These are phyloP conservation scores for Smittia sp. DNA, from an alignment of 2,888 invertebrate species.

Conservation along the genomic window DNA sequence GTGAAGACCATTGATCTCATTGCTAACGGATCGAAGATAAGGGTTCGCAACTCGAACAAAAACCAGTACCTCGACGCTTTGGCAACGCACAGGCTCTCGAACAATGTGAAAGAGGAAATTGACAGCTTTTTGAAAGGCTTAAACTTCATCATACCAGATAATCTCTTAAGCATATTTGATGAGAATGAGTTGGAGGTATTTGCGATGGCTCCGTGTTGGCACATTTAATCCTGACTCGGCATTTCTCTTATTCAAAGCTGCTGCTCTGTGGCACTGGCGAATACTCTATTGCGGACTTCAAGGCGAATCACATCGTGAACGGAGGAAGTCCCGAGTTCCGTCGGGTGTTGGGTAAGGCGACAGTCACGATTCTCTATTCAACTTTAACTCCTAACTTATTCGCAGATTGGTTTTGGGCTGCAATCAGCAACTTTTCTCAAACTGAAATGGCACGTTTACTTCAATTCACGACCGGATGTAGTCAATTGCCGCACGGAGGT, in stretches of 20 bases:
- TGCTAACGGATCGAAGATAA: conserved; percentile 73
- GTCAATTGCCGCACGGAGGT: conserved; percentile 87
- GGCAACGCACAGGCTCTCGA: conserved; percentile 83
- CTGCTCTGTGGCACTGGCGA: conserved; percentile 91
- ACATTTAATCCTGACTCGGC: conserved; percentile 43
- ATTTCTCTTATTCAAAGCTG: conserved; percentile 59
- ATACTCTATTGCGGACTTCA: conserved; percentile 86
- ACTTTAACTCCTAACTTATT: not conserved
- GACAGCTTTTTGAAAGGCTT: conserved; percentile 87
- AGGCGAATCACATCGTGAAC: conserved; percentile 81
- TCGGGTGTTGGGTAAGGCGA: conserved; percentile 61
- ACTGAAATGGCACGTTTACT: conserved; percentile 90
- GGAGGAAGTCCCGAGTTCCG: conserved; percentile 79
- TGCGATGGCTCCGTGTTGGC: conserved; percentile 42
- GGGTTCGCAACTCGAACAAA: conserved; percentile 60
- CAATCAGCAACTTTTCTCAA: conserved; percentile 81
- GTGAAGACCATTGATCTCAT: conserved; percentile 80
- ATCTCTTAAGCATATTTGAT: conserved; percentile 90
- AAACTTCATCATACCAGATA: conserved; percentile 87
- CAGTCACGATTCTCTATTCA: no score
- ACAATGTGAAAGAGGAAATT: conserved; percentile 76
- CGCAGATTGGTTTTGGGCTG: conserved; percentile 86
- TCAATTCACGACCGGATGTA: conserved; percentile 91
- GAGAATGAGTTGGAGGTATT: conserved; percentile 91
- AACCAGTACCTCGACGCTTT: conserved; percentile 79